Percentiles rank a stretch among this genome's conserved stretches.
Conservation (phyloP, 2,113 vertebrate species). For the Antigone vipio region DNA sequence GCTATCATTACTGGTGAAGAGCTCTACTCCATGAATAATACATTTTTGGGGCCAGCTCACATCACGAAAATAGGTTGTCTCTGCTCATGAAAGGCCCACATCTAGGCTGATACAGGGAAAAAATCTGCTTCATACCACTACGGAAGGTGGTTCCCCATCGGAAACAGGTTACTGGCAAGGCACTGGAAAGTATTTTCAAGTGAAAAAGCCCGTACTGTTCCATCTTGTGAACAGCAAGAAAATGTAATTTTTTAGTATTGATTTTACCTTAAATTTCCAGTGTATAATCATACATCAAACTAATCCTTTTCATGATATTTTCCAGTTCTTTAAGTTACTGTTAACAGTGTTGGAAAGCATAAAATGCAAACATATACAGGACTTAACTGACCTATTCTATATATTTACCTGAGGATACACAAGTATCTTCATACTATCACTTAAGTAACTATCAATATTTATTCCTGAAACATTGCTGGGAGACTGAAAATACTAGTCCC, state of each 20-base stretch:
- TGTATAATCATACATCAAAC: not conserved
- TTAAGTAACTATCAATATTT: not conserved
- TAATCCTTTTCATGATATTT: not conserved
- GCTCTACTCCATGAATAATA: constrained; percentile 55
- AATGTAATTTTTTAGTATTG: not conserved
- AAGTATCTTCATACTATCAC: not conserved
- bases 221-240: not conserved
- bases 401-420: not conserved
- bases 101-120: constrained; percentile 34
- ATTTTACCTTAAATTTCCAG: constrained; percentile 2
- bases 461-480: not conserved
- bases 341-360: not conserved
- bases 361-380: not conserved
- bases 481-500: not conserved
- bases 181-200: constrained; percentile 6
- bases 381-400: not conserved
- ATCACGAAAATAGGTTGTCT: constrained; percentile 59
- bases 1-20: constrained; percentile 52
- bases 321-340: not conserved
- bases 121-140: not conserved
- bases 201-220: not conserved
- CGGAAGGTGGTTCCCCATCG: not conserved
- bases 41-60: constrained; percentile 36
- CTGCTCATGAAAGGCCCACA: constrained; percentile 40
- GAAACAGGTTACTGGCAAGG: constrained; percentile 25